Evolutionary conservation across 1,140 invertebrate genomes (phyloP).

Genomic region (Cyclargus thomasi): DNA sequence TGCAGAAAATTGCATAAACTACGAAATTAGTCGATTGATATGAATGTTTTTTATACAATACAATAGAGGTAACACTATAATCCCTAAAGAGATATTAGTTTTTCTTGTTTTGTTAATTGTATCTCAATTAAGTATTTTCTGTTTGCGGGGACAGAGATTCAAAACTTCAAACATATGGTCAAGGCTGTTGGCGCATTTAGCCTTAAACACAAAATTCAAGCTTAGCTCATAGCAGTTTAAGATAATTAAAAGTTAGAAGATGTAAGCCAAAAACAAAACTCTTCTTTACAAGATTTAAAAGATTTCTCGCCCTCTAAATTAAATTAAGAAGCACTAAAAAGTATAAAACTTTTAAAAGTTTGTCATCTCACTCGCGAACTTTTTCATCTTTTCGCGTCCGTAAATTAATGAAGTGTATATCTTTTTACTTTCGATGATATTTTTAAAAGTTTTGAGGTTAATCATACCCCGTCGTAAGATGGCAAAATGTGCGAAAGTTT

Average conservation of each 20-base stretch:
- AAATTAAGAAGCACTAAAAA: slow-evolving; percentile 1
- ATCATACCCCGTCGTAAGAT: too few relatives aligned
- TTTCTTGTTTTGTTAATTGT: too few relatives aligned
- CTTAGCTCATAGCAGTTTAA: background rate
- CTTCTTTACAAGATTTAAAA: background rate
- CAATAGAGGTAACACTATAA: too few relatives aligned
- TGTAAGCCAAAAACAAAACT: background rate
- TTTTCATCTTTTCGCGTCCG: background rate
- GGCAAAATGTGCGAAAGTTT: too few relatives aligned
- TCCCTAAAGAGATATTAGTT: too few relatives aligned
- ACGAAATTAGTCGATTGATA: too few relatives aligned
- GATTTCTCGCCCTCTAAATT: background rate
- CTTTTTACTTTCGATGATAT: background rate
- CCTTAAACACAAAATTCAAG: background rate
- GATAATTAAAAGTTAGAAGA: background rate
- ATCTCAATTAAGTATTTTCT: too few relatives aligned
- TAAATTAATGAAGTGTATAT: background rate
- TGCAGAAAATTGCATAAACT: too few relatives aligned
- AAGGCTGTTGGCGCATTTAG: too few relatives aligned
- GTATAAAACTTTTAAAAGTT: background rate
- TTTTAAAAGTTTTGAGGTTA: background rate
- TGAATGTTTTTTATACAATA: too few relatives aligned
- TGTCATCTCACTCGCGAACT: background rate
- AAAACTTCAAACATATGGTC: too few relatives aligned
- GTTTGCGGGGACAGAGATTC: too few relatives aligned